A percentile compares a stretch with the other conserved stretches of the same genome.
Evolutionary conservation across 2,113 vertebrate species (phyloP).

Genomic region (Asarcornis scutulata): DNA sequence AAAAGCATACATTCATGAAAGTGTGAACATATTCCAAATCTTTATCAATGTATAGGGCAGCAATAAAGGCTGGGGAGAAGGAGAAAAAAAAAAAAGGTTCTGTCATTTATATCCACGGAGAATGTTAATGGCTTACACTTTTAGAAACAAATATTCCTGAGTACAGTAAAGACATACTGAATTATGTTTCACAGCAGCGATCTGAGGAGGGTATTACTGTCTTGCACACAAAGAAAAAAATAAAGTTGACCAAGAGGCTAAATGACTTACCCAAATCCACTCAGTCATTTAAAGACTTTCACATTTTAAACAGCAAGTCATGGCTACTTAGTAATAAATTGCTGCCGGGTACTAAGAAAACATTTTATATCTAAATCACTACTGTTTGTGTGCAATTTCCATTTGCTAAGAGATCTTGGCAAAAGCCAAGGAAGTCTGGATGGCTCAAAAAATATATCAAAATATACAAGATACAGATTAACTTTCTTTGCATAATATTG

Average conservation of each 20-base stretch:
- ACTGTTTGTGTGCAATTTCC: conserved; percentile 3
- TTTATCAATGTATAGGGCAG: conserved; percentile 97
- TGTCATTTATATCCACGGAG: not conserved
- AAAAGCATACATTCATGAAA: conserved; percentile 99
- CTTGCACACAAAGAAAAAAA: not conserved
- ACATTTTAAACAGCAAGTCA: conserved; percentile 17
- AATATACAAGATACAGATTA: conserved; percentile 24
- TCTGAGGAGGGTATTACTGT: not conserved
- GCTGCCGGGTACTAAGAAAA: not conserved
- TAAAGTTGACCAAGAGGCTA: conserved; percentile 39
- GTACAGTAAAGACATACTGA: not conserved
- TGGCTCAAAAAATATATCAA: conserved; percentile 27
- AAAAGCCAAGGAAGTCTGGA: conserved; percentile 16
- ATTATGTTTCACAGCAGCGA: not conserved
- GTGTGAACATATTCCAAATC: conserved; percentile 97
- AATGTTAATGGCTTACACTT: not conserved
- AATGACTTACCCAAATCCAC: conserved; percentile 37
- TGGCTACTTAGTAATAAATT: conserved; percentile 26
- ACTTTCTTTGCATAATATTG: conserved; percentile 35
- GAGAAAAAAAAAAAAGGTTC: not conserved
- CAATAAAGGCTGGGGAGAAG: conserved; percentile 87
- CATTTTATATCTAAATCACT: conserved; percentile 28
- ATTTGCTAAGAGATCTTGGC: conserved; percentile 48
- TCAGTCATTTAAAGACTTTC: conserved; percentile 7
- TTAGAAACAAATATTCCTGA: not conserved